Evolutionary conservation across 2,797 vertebrate species (phyloP).

Genomic region (Hipposideros larvatus): DNA sequence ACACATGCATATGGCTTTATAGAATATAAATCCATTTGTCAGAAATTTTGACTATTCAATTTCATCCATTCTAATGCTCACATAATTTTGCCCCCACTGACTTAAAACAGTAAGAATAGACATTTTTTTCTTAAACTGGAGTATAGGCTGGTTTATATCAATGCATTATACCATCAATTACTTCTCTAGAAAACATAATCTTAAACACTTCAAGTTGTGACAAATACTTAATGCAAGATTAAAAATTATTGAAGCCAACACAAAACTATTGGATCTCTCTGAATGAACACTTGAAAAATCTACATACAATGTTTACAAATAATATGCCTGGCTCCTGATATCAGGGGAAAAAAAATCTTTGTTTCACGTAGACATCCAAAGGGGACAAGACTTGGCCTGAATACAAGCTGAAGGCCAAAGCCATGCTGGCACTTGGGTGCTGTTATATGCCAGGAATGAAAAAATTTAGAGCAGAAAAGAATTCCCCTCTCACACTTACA

Average conservation of each 20-base stretch:
- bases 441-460: neutral
- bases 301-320: slow-evolving; percentile 39
- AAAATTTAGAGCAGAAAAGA: neutral
- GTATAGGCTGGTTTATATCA: neutral
- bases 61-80: neutral
- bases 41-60: neutral
- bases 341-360: neutral
- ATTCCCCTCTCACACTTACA: neutral
- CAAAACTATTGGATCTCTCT: neutral
- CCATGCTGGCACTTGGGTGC: neutral
- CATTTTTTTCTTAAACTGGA: neutral
- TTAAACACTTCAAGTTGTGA: neutral
- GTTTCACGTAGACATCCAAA: neutral
- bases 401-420: neutral
- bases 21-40: neutral
- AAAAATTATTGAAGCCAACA: neutral
- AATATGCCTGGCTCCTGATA: neutral
- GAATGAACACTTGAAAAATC: neutral
- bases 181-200: slow-evolving; percentile 15
- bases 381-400: neutral
- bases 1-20: neutral
- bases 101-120: neutral
- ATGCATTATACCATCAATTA: neutral
- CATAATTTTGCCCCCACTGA: neutral
- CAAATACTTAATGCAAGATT: slow-evolving; percentile 24